These are phyloP conservation scores for Phallusia fumigata DNA, from an alignment of 23 tunicate species.

Conservation along the genomic window DNA sequence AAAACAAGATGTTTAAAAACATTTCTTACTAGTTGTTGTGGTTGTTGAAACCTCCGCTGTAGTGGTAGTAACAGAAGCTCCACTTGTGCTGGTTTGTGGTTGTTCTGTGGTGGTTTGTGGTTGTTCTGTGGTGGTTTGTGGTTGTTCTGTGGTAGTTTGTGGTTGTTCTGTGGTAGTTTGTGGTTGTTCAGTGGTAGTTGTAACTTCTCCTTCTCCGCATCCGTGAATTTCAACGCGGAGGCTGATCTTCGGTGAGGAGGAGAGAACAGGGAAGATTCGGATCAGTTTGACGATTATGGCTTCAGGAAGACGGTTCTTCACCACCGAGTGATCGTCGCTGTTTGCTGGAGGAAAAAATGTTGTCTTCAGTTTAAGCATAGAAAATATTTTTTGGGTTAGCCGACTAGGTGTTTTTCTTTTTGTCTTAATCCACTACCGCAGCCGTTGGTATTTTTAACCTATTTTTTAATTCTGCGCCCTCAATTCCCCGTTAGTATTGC, in stretches of 20 bases:
- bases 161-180: slow-evolving; percentile 32
- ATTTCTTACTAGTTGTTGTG: neutral
- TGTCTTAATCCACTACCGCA: too few relatives aligned
- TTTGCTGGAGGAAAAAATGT: slow-evolving; percentile 48
- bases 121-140: slow-evolving; percentile 24
- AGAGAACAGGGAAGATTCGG: slow-evolving; percentile 46
- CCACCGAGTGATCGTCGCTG: slow-evolving; percentile 36
- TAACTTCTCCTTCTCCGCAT: slow-evolving; percentile 37
- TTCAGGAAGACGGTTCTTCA: slow-evolving; percentile 41
- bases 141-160: slow-evolving; percentile 15
- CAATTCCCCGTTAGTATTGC: too few relatives aligned
- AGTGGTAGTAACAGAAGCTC: slow-evolving; percentile 23
- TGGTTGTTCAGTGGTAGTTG: slow-evolving; percentile 18
- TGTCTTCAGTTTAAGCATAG: too few relatives aligned
- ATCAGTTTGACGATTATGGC: slow-evolving; percentile 44
- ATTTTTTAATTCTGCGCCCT: too few relatives aligned
- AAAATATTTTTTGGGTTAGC: too few relatives aligned
- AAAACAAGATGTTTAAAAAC: too few relatives aligned
- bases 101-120: slow-evolving; percentile 30
- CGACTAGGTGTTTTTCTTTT: too few relatives aligned
- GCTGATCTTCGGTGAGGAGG: slow-evolving; percentile 27
- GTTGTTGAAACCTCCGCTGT: neutral
- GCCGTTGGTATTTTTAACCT: too few relatives aligned
- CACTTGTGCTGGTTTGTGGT: slow-evolving; percentile 20
- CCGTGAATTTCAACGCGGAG: slow-evolving; percentile 72